Base-by-base conservation (phyloP, 2,113 vertebrate species). In the Hymenochirus boettgeri region DNA sequence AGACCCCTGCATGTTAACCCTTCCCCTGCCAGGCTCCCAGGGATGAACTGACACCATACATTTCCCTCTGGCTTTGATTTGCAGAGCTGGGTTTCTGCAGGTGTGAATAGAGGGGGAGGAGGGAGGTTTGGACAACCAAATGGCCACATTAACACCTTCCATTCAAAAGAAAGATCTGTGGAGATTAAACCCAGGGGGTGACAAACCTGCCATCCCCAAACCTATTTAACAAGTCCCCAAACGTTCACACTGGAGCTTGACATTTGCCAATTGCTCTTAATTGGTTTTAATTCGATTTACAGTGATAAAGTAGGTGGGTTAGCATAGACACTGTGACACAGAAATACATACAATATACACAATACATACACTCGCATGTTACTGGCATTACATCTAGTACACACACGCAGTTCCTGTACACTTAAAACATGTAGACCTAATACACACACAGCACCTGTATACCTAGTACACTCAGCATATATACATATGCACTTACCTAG, bases 251-350 rank as follows among this genome's bases (percentile, higher is more conserved):
- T 73, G 71, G 29, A n/a, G 55, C 1, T 2, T 11, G 54, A 24
- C 73, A 65, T 56, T 51, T 67, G 72, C 72, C 77, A 76, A 78
- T 27, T 55, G 74, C 48, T 67, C 77, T 35, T 79, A 79, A 81
- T 83, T 75, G 72, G 57, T 17, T 21, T 56, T 80, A 79, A 82
- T 79, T 79, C 82, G 73, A 71, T 76, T 76, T 64, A 66, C 35
- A 35, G 24, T n/a, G 39, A 42, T 42, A 17, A 11, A 7, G 2
- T 13, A 1, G 13, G 12, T 31, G 53, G 50, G 6, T 2, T n/a
- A 13, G 33, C 33, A 37, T 13, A 35, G 33, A 13, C n/a, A n/a
- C n/a, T n/a, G n/a, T n/a, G n/a, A n/a, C n/a, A n/a, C n/a, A n/a
- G n/a, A n/a, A n/a, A n/a, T n/a, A n/a, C n/a, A n/a, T n/a, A n/a